Conservation (phyloP, 2,797 vertebrate species). For the Lutra lutra region DNA sequence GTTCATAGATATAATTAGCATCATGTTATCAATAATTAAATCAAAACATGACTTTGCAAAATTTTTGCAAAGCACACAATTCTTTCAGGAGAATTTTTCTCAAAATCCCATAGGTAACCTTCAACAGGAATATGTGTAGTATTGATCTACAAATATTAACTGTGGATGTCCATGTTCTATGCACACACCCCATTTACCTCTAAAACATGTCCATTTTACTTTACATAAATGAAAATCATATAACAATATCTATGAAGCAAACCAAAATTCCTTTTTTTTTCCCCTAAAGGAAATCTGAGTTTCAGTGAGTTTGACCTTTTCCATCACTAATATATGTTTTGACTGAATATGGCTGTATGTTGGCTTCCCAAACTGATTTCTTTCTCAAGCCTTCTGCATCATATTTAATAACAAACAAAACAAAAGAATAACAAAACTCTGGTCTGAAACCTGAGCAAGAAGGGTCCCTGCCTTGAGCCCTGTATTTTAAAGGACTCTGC, state of each 20-base stretch:
- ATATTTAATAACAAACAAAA: neutral
- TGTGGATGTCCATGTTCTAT: slow-evolving; percentile 72
- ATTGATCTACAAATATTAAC: slow-evolving; percentile 79
- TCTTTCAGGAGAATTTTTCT: slow-evolving; percentile 84
- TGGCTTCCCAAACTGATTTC: slow-evolving; percentile 4
- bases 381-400: slow-evolving; percentile 44
- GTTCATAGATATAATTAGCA: slow-evolving; percentile 82
- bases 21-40: slow-evolving; percentile 83
- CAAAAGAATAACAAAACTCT: neutral
- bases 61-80: slow-evolving; percentile 79
- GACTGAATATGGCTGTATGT: slow-evolving; percentile 5
- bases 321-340: neutral
- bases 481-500: neutral
- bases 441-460: neutral
- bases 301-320: slow-evolving; percentile 53
- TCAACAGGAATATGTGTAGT: slow-evolving; percentile 74
- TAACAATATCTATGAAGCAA: slow-evolving; percentile 52
- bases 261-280: slow-evolving; percentile 32
- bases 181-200: neutral
- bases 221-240: neutral
- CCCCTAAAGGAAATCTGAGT: slow-evolving; percentile 48
- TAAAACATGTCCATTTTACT: neutral
- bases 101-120: slow-evolving; percentile 70
- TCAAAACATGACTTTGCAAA: slow-evolving; percentile 78
- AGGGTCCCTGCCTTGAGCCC: neutral